Evolutionary conservation across 2,797 vertebrate genomes (phyloP).

Genomic region (Pampus argenteus): DNA sequence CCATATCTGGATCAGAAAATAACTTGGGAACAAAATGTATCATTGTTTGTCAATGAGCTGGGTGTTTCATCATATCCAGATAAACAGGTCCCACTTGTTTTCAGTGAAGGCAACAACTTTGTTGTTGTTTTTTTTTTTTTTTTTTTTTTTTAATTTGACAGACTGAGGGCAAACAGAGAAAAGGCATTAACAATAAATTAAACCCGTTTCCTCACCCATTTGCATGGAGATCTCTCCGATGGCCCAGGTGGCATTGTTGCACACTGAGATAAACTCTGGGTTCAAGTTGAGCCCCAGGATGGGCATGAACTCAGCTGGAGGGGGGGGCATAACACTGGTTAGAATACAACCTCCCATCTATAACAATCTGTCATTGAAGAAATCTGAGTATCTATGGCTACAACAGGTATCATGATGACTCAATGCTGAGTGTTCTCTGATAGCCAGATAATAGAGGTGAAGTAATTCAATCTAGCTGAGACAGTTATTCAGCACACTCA

Average conservation of each 20-base stretch:
- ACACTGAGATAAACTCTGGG: conserved; percentile 97
- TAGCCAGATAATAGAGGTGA: not conserved
- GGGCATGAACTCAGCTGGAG: conserved; percentile 95
- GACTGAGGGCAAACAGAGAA: no score
- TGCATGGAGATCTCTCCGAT: conserved; percentile 98
- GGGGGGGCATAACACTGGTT: conserved; percentile 1
- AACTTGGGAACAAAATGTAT: conserved; percentile 75
- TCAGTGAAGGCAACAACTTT: not conserved
- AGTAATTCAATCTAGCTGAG: not conserved
- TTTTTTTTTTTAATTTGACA: no score
- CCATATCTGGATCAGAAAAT: conserved; percentile 74
- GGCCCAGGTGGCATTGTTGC: conserved; percentile 98
- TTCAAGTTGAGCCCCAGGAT: conserved; percentile 96
- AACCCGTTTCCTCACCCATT: conserved; percentile 87
- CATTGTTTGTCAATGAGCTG: conserved; percentile 78
- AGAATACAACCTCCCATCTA: not conserved
- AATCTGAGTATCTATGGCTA: not conserved
- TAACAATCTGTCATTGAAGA: not conserved
- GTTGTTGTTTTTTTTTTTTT: no score
- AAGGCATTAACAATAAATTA: not conserved
- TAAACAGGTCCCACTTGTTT: not conserved
- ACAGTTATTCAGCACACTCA: conserved; percentile 69
- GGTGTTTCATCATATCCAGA: conserved; percentile 78
- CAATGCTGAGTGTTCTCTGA: not conserved
- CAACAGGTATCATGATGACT: not conserved